Conservation (phyloP, 2,888 invertebrate genomes). For the Limnephilus lunatus region DNA sequence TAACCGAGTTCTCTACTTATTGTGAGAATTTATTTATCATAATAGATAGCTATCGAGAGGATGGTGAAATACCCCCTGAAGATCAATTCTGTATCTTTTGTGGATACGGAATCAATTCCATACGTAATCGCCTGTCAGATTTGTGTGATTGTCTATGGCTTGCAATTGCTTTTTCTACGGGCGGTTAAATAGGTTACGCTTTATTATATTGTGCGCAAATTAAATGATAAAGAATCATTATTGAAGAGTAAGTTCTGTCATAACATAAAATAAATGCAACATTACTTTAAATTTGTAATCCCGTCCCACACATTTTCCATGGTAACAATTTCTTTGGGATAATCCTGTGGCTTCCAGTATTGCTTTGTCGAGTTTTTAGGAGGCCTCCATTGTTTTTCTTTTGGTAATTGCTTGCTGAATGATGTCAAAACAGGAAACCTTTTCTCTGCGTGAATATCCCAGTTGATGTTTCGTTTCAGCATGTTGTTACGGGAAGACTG, state of each 20-base stretch:
- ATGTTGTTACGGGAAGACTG: slow-evolving; percentile 52
- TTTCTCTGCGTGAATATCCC: slow-evolving; percentile 75
- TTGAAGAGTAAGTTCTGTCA: slow-evolving; percentile 38
- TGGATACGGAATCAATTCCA: no score
- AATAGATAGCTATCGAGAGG: no score
- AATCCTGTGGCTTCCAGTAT: slow-evolving; percentile 78
- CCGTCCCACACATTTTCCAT: slow-evolving; percentile 82
- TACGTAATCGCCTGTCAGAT: no score
- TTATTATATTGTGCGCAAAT: no score
- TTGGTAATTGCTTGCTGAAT: slow-evolving; percentile 76
- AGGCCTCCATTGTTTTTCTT: slow-evolving; percentile 73
- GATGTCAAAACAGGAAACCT: slow-evolving; percentile 71
- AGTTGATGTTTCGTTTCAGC: slow-evolving; percentile 69
- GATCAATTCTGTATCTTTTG: no score
- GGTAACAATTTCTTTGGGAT: slow-evolving; percentile 78
- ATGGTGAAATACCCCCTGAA: no score
- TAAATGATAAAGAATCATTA: background rate
- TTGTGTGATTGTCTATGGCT: no score
- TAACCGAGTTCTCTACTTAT: no score
- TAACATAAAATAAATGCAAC: background rate
- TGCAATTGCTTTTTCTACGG: no score
- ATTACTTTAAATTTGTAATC: slow-evolving; percentile 79
- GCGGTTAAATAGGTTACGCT: no score
- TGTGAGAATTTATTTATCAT: no score
- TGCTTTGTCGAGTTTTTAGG: slow-evolving; percentile 76